Percentiles rank a stretch among this genome's conserved stretches.
Evolutionary conservation across 2,888 invertebrate species (phyloP).

Genomic region (Metopia argyrocephala): DNA sequence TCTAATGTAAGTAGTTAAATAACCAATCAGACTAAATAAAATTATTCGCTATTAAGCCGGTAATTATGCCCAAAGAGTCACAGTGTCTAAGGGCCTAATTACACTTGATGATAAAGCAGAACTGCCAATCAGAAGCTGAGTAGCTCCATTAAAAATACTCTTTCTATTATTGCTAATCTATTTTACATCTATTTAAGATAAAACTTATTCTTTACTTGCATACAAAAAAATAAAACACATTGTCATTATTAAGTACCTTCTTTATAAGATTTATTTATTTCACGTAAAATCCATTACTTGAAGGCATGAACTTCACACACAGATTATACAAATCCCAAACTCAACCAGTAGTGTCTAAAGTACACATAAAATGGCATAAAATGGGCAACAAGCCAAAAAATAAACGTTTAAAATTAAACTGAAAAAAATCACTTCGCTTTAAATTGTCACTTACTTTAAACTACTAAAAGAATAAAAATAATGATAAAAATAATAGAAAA

Average conservation of each 20-base stretch:
- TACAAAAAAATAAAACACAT: too few species aligned
- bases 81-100: too few species aligned
- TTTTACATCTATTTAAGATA: neutral
- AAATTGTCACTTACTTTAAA: too few species aligned
- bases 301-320: slow-evolving; percentile 13
- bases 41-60: too few species aligned
- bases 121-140: neutral
- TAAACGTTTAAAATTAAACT: too few species aligned
- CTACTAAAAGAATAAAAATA: neutral
- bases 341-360: neutral
- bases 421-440: too few species aligned
- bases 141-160: too few species aligned
- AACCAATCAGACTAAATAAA: too few species aligned
- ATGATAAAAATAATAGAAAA: neutral
- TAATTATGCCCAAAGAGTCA: too few species aligned
- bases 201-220: neutral
- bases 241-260: slow-evolving; percentile 52
- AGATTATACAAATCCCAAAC: neutral
- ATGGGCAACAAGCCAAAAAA: neutral
- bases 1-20: too few species aligned
- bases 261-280: slow-evolving; percentile 74
- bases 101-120: neutral
- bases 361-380: neutral
- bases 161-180: too few species aligned
- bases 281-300: slow-evolving; percentile 73